These are phyloP conservation scores for Anseranas semipalmata DNA, from an alignment of 2,113 vertebrate species.

Conservation along the genomic window DNA sequence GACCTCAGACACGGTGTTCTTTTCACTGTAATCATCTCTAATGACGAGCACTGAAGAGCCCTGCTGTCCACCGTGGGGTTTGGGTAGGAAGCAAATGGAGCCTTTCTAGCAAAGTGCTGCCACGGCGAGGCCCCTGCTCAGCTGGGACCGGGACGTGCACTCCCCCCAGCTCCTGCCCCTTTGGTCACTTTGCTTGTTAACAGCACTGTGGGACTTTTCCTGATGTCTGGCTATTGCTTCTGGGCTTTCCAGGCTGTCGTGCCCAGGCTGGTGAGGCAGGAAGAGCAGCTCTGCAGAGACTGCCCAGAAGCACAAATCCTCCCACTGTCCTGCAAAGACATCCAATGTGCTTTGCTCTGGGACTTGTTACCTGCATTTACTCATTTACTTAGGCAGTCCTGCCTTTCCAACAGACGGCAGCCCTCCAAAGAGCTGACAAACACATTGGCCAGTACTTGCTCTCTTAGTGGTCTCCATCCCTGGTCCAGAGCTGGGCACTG, in stretches of 20 bases:
- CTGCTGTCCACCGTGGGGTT: background rate
- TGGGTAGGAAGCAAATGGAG: background rate
- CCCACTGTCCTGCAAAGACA: background rate
- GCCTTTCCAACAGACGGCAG: rapidly evolving
- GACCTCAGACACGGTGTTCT: background rate
- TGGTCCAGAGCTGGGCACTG: background rate
- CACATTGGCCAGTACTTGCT: background rate
- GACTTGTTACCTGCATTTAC: background rate
- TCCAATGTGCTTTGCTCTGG: background rate
- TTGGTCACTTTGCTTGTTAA: background rate
- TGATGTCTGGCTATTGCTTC: background rate
- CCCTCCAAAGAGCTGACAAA: background rate
- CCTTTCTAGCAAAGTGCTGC: background rate
- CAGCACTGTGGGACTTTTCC: background rate
- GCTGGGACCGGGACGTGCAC: background rate
- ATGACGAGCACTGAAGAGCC: background rate
- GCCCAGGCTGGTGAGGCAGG: background rate
- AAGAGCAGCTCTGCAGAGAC: background rate
- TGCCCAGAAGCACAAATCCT: background rate
- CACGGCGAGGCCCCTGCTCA: rapidly evolving
- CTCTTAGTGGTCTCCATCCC: background rate
- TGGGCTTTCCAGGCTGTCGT: background rate
- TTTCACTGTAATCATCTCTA: background rate
- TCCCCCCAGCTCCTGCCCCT: background rate
- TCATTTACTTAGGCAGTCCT: background rate